Conservation (phyloP, 2,113 vertebrate species). For the Grammomys surdaster region DNA sequence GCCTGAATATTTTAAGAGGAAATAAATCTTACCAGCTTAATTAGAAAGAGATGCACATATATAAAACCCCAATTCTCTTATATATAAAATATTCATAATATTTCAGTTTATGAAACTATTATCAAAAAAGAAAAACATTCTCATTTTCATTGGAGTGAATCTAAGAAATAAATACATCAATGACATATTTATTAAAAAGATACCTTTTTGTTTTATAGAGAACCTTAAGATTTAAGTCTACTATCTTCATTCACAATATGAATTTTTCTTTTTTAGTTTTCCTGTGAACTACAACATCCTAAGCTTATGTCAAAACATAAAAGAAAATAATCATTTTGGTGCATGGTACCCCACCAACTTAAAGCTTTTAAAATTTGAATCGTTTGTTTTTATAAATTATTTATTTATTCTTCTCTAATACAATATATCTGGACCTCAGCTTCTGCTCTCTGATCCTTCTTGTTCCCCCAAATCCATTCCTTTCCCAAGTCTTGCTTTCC, state of each 20-base stretch:
- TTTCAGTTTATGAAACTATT: background rate
- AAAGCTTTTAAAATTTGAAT: slow-evolving; percentile 25
- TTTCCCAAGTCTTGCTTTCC: background rate
- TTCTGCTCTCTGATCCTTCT: background rate
- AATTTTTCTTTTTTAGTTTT: slow-evolving; percentile 14
- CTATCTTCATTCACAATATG: background rate
- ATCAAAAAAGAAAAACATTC: background rate
- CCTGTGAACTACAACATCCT: background rate
- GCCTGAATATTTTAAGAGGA: slow-evolving; percentile 28
- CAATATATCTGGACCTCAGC: background rate
- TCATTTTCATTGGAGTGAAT: background rate
- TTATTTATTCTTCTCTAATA: background rate
- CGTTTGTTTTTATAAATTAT: background rate
- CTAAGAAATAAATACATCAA: background rate
- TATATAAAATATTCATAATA: background rate
- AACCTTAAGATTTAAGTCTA: background rate
- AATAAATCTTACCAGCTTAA: slow-evolving; percentile 48
- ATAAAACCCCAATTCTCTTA: background rate
- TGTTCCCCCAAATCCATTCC: background rate
- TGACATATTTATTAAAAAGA: background rate
- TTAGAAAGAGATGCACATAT: background rate
- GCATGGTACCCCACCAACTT: background rate
- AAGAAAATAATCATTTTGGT: background rate
- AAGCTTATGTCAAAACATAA: background rate
- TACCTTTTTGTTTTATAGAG: background rate